Conservation (phyloP, 2,113 vertebrate species). For the Ceratotherium simum region DNA sequence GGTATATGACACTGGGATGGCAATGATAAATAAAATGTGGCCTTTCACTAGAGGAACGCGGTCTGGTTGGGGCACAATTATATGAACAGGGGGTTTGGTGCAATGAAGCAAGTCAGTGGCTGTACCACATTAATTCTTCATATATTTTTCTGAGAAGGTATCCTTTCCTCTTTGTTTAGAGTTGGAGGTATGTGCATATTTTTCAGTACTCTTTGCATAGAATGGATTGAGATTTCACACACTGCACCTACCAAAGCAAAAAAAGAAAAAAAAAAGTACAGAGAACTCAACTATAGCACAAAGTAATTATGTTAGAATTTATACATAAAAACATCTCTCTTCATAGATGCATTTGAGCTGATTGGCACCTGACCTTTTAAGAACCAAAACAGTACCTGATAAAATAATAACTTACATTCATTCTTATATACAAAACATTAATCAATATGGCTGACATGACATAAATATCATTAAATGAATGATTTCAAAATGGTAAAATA, state of each 20-base stretch:
- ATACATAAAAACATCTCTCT: background rate
- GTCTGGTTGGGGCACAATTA: background rate
- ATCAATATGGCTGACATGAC: background rate
- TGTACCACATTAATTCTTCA: background rate
- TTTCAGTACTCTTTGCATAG: background rate
- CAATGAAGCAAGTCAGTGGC: background rate
- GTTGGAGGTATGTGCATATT: background rate
- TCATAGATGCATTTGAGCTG: background rate
- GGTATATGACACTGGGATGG: background rate
- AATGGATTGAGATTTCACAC: background rate
- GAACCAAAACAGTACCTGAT: background rate
- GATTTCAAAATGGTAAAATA: constrained; percentile 65
- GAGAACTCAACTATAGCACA: background rate
- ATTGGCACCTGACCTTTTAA: constrained; percentile 37
- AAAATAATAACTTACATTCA: constrained; percentile 29
- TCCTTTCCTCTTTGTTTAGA: background rate
- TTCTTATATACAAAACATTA: constrained; percentile 25
- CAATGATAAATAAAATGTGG: background rate
- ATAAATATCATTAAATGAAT: constrained; percentile 58
- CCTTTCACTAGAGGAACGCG: background rate
- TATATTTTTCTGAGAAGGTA: background rate
- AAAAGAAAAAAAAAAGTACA: background rate
- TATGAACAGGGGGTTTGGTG: background rate
- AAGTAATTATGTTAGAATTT: background rate
- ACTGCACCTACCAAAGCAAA: background rate